Base-by-base conservation (phyloP, 1,140 invertebrate species). In the Drosophila saltans region DNA sequence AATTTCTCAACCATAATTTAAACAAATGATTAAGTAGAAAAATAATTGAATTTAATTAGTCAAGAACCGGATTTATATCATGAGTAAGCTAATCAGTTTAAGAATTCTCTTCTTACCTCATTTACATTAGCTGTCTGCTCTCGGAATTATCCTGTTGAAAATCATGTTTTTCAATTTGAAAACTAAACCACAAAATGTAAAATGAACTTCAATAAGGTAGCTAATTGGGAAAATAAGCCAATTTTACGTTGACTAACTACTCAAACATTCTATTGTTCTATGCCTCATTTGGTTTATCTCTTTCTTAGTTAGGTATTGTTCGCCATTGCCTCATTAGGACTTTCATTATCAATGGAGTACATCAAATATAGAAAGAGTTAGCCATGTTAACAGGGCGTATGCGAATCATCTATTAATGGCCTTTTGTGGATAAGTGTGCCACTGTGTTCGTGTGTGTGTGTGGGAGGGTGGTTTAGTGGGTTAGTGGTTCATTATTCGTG, bases 401-500 rank as follows among this genome's bases (percentile, higher is more conserved):
- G 33, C 33, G 33, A 36, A 36, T 36, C 33, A 36, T 10, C 43
- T 48, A 48, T 48, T 24, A 45, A 21, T 3, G n/a, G 4, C 1
- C 11, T 5, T 24, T 16, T 33, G 30, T 39, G 9, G 21, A 0
- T 39, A 5, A 26, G 33, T 36, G 33, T 36, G 33, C 6, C 9
- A 59, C 11, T 59, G 45, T 33, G 48, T 39, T 16, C 21, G 9
- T 21, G 21, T 52, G 10, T 2, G 2, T 58, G 28, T 58, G 28
- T 33, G 11, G 33, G 1, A 2, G 55, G 2, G 55, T 57, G 28
- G 3, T 11, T 33, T 10, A 33, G 24, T 6, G 40, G 61, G 72
- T 59, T 26, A 41, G n/a, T 45, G 60, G 10, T 36, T 43, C 40
- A 21, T 8, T 26, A 36, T 5, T 62, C 57, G n/a, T 56, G 33